Conservation (phyloP, 2,888 invertebrate genomes). For the Athalia cordata region DNA sequence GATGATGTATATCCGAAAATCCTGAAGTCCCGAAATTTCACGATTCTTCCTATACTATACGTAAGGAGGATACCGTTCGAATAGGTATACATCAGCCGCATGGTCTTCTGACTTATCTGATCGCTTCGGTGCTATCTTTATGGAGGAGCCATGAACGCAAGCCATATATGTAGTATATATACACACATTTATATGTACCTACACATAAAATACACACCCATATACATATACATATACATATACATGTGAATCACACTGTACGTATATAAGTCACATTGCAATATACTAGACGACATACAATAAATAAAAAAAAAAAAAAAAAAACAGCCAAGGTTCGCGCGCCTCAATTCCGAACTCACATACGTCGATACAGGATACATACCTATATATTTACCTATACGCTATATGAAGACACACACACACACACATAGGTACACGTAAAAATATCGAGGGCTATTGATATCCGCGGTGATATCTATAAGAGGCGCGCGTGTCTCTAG, state of each 20-base stretch:
- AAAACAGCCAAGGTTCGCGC: too few relatives aligned
- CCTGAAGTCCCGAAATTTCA: too few relatives aligned
- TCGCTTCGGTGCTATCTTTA: constrained; percentile 63
- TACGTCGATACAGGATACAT: neutral
- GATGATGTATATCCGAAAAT: too few relatives aligned
- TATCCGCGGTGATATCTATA: too few relatives aligned
- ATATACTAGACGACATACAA: neutral
- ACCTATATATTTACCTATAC: constrained; percentile 4
- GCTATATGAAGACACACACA: neutral
- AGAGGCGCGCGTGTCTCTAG: too few relatives aligned
- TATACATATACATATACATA: neutral
- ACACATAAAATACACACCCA: neutral
- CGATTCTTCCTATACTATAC: too few relatives aligned
- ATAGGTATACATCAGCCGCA: too few relatives aligned
- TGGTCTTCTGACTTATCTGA: constrained; percentile 53
- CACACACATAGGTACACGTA: neutral
- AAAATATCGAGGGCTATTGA: neutral
- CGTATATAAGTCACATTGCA: neutral
- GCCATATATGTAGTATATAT: constrained; percentile 9
- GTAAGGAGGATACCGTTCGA: too few relatives aligned
- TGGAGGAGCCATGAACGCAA: constrained; percentile 50
- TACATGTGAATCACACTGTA: neutral
- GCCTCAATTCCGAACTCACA: too few relatives aligned
- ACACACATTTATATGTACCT: neutral
- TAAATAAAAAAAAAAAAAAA: neutral